phyloP scores from a whole-genome alignment of 1,140 invertebrate species.

The Harpegnathos saltator region DNA sequence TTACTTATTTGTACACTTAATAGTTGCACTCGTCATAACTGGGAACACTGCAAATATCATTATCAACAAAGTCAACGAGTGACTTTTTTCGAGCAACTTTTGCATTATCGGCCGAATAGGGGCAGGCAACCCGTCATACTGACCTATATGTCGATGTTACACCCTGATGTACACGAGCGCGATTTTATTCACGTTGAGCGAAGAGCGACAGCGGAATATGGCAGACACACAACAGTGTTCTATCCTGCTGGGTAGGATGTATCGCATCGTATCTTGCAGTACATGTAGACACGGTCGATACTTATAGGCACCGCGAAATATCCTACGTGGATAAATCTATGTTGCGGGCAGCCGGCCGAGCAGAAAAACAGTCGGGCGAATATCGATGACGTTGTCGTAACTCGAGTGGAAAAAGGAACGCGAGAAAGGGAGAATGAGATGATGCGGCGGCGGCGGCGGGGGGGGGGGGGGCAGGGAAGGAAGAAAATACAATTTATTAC shows the following conservation, averaged over 20 bases:
- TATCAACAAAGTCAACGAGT: too few relatives aligned
- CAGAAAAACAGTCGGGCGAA: conserved; percentile 36
- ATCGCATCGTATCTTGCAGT: conserved; percentile 16
- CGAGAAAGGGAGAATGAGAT: neutral
- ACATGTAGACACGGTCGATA: conserved; percentile 33
- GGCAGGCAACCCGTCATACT: too few relatives aligned
- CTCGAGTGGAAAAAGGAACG: conserved; percentile 2
- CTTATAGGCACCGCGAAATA: conserved; percentile 17
- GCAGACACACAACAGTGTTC: neutral
- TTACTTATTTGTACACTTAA: too few relatives aligned
- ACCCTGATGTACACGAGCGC: neutral
- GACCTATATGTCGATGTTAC: too few relatives aligned
- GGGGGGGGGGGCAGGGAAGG: neutral
- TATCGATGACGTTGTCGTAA: conserved; percentile 42
- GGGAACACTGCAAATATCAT: too few relatives aligned
- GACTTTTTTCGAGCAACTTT: too few relatives aligned
- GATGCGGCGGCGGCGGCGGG: too few relatives aligned
- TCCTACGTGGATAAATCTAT: conserved; percentile 47
- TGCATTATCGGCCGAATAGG: too few relatives aligned
- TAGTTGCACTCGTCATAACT: too few relatives aligned
- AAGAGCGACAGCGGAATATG: conserved; percentile 4
- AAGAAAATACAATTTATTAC: conserved; percentile 12
- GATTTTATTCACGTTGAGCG: neutral
- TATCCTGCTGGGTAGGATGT: neutral
- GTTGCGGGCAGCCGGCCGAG: neutral